Conservation (phyloP, 2,113 vertebrate species). For the Chionis minor region DNA sequence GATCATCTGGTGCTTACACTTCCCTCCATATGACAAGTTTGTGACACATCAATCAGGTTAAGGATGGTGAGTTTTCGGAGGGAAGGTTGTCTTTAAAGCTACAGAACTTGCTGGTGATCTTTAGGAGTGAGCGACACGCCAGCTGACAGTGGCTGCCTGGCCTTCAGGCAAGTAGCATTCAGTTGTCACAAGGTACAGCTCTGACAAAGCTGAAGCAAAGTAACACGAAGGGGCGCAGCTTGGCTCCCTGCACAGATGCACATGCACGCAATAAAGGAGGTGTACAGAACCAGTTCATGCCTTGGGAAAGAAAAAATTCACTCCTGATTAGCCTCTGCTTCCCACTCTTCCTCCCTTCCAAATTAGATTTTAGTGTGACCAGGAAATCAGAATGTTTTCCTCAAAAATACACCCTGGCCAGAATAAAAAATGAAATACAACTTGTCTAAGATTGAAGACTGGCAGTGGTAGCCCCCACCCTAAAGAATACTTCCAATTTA, state of each 20-base stretch:
- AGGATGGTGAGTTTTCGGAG: neutral
- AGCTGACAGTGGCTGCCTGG: neutral
- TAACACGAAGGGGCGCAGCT: neutral
- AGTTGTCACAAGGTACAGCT: conserved; percentile 25
- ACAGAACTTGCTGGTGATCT: conserved; percentile 37
- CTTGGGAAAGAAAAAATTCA: neutral
- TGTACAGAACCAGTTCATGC: neutral
- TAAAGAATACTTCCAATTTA: neutral
- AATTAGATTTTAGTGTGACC: neutral
- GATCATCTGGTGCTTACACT: neutral
- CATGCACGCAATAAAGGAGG: neutral
- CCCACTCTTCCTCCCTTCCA: neutral
- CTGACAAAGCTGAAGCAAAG: conserved; percentile 38
- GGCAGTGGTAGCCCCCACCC: neutral
- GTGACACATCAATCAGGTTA: neutral
- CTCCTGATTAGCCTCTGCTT: neutral
- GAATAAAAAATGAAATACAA: neutral
- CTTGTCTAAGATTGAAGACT: neutral
- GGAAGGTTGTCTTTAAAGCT: conserved; percentile 20
- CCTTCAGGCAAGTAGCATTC: neutral
- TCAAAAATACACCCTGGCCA: neutral
- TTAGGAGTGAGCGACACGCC: neutral
- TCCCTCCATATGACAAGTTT: neutral
- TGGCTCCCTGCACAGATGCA: neutral
- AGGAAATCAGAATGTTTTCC: neutral